Evolutionary conservation across 2,113 vertebrate genomes (phyloP), one percentile per base, ranked within the genome.

Genomic region (Sterna hirundo): DNA sequence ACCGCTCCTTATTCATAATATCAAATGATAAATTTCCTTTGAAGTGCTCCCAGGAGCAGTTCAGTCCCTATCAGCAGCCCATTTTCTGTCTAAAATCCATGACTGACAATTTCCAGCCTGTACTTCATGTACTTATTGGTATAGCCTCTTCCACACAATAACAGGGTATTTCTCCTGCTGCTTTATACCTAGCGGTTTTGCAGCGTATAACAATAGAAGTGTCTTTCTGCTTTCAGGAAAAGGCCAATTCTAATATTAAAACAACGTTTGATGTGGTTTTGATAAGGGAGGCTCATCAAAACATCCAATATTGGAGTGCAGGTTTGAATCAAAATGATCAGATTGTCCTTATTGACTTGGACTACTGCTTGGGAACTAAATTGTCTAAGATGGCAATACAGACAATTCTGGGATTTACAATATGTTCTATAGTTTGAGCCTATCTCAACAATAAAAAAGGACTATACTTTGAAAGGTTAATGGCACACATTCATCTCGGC

Each of bases 1-100:
- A 36, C 16, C 0, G 0, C 5, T 79, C 20, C 22, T 82, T 86
- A 75, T 55, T 75, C n/a, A 27, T 25, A 25, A 27, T 57, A 49
- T 30, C 36, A 87, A 83, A 40, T 47, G 3, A 78, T 27, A 71
- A 15, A 76, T 82, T 82, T 88, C 4, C 17, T 81, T 90, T 88
- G 12, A 65, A 83, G 38, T 81, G 77, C 51, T 83, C 34, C 26
- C 26, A 78, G 64, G 29, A 92, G 83, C 19, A 68, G 52, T 92
- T 83, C 64, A 1, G 1, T 69, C 30, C 26, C 20, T 51, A 30
- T 84, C 47, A 84, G 30, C 21, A 72, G 42, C 32, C 36, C 40
- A 11, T 91, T 74, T 42, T n/a, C 21, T 79, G 15, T 54, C 47
- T 64, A 40, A 93, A 90, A 89, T n/a, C 25, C 13, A 6, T 36